Evolutionary conservation across 2,113 vertebrate species (phyloP), one percentile per base, ranked within the genome.

Genomic region (Oreochromis aureus): DNA sequence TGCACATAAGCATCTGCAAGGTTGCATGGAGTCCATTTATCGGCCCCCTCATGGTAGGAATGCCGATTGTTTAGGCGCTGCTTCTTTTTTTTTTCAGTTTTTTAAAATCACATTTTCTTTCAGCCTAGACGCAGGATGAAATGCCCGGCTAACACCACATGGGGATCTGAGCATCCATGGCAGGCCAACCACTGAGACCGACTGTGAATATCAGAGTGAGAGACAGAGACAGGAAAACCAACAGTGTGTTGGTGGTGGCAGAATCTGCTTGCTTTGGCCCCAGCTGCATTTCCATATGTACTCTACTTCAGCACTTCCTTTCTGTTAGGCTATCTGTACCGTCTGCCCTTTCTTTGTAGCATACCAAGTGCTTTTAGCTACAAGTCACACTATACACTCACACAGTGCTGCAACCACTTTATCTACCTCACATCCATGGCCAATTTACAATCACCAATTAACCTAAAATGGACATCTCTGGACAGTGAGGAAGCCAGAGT

Each of bases 61-160:
- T 39, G 39, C 46, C 58, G 56, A 88, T 93, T 90, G 13, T 81
- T 87, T n/a, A 13, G 80, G 22, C 3, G 6, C 46, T 13, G 69
- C 6, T 30, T 82, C 24, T 4, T 22, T 19, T 53, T 53, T 73
- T 55, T 66, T 76, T 46, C 61, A 39, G 34, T 7, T 5, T 30
- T 76, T 30, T 22, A 10, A 61, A 58, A 56, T 56, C 22, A 69
- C 61, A 58, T 90, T 92, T 89, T 66, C 83, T 85, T 91, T 87
- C 63, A 82, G 51, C 19, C 16, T 19, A n/a, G 54, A 76, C 3
- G 1, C 56, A 78, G 73, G 61, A 83, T 81, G 63, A 81, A 73
- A 73, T 54, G n/a, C 58, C 61, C 39, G 1, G 51, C 3, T n/a
- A 32, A 82, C 66, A 39, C 58, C 86, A 82, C 78, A 80, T 58